Evolutionary conservation across 2,113 vertebrate genomes (phyloP).

Genomic region (Motacilla tschutschensis): DNA sequence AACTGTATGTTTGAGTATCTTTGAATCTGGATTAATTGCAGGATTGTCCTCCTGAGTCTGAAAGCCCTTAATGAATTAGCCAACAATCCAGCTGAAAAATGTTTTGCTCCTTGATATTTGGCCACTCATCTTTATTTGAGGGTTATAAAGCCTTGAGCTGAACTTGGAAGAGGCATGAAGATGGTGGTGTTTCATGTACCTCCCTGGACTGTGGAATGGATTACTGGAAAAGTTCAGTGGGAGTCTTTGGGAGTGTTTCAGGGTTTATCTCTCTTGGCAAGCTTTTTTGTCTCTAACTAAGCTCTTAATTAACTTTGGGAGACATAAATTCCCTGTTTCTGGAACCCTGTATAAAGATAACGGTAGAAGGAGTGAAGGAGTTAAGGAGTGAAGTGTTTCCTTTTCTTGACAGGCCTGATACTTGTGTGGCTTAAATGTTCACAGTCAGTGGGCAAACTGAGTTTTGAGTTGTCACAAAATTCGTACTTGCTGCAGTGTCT

Average conservation of each 20-base stretch:
- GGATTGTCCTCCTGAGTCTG: neutral
- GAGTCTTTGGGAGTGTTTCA: neutral
- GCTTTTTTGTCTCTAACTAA: neutral
- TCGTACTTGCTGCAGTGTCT: neutral
- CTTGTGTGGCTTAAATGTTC: neutral
- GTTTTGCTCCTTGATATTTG: neutral
- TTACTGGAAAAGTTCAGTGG: neutral
- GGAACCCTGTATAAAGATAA: neutral
- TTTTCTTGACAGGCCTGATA: neutral
- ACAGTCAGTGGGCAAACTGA: neutral
- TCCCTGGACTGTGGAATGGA: neutral
- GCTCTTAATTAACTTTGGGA: neutral
- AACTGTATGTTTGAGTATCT: neutral
- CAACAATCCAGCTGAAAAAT: neutral
- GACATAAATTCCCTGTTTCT: neutral
- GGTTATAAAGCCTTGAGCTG: neutral
- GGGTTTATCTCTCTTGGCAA: conserved; percentile 25
- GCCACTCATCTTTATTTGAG: neutral
- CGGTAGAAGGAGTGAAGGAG: neutral
- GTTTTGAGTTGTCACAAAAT: neutral
- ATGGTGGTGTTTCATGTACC: neutral
- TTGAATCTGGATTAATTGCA: neutral
- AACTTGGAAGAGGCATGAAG: neutral
- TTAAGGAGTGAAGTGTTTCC: neutral
- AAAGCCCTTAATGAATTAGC: neutral